These are phyloP conservation scores for Conops quadrifasciatus DNA, from an alignment of 2,888 invertebrate genomes.

Conservation along the genomic window DNA sequence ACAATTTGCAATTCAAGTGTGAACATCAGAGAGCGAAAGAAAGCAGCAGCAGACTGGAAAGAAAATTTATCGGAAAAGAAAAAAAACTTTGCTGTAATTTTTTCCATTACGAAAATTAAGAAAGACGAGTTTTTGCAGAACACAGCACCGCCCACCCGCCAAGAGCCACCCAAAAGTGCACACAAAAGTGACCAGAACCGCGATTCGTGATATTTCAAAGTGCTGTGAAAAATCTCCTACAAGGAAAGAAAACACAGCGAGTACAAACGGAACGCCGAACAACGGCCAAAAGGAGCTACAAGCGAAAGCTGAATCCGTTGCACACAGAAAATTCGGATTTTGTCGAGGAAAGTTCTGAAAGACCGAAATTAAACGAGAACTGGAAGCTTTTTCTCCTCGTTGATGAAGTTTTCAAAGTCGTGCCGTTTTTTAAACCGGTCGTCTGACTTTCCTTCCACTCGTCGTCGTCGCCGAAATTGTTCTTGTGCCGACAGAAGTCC, in stretches of 20 bases:
- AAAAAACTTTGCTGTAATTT: not conserved
- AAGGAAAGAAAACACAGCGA: not conserved
- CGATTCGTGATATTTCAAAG: constrained; percentile 32
- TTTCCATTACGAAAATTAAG: not conserved
- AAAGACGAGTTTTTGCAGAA: not conserved
- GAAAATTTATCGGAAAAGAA: not conserved
- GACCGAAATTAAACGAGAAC: not conserved
- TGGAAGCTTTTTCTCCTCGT: not conserved
- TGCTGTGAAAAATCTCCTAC: constrained; percentile 26
- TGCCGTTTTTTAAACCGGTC: not conserved
- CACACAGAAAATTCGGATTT: not conserved
- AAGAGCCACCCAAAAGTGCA: not conserved
- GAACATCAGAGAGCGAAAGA: constrained; percentile 28
- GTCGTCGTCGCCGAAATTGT: not conserved
- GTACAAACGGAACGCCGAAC: not conserved
- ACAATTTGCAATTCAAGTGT: not conserved
- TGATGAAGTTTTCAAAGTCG: constrained; percentile 16
- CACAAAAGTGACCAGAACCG: not conserved
- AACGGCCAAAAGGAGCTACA: not conserved
- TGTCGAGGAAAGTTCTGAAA: not conserved
- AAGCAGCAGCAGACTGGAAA: not conserved
- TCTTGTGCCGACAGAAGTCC: not conserved
- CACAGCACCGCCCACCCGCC: not conserved
- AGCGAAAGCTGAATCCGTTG: not conserved
- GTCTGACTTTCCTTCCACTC: constrained; percentile 10